Base-by-base conservation (phyloP, 2,113 vertebrate genomes). In the Ictalurus furcatus region DNA sequence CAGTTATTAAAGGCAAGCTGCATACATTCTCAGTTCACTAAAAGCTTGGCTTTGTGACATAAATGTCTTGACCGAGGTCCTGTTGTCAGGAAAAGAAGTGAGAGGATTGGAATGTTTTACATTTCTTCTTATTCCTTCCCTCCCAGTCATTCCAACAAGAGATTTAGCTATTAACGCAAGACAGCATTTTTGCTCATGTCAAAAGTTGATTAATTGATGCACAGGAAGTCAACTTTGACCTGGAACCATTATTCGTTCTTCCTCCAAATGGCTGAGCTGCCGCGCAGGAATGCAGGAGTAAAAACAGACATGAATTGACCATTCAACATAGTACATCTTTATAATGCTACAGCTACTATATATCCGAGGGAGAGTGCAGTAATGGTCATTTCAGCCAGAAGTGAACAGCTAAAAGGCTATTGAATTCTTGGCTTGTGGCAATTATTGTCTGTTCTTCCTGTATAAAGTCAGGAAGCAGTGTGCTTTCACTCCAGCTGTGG, bases 211-310 rank as follows among this genome's bases (percentile, higher is more conserved):
- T 92, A 93, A 93, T 93, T 93, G 92, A 92, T 93, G 89, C 91
- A 93, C 93, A 93, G 93, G 94, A 95, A 95, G 90, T 95, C 91
- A 94, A 92, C 94, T 94, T 89, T 94, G 93, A 94, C 92, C 91
- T 56, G 8, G 74, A 90, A 63, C 88, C 93, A 93, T 94, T 92
- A 93, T 93, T 80, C 71, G 76, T 81, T 88, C 86, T 90, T 90
- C 89, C 90, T 90, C 71, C 78, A 61, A 59, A 90, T 78, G 89
- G 58, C 85, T 85, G 90, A 87, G 59, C 89, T 85, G 25, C 87
- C 90, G 83, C 82, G 48, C 71, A 91, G 93, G 94, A 95, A 95
- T 96, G 94, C 87, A 88, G 92, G 88, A 71, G 52, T 9, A 59
- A 59, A 85, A 88, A 86, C 37, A 78, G 78, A 85, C 81, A 85